Evolutionary conservation across 2,888 invertebrate genomes (phyloP), one percentile per base, ranked within the genome.

Genomic region (Caenorhabditis sp.): DNA sequence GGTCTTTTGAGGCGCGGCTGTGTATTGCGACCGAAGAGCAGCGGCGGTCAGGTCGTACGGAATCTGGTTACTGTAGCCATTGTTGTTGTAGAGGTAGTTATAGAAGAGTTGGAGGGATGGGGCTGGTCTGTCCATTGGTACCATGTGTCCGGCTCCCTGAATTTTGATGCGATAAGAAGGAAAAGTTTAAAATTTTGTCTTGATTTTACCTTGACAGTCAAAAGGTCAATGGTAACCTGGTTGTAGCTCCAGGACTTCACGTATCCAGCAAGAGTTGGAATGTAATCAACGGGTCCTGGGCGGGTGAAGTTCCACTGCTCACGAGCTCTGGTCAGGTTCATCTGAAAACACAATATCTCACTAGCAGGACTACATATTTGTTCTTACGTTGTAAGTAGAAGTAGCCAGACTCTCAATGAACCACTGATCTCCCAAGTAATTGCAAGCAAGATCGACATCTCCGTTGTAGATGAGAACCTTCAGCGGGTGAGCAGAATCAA

Each of bases 351-450:
- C 11, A 4, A 52, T 35, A 9, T 35, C 9, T 35, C 9, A 3
- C 13, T 9, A 35, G 35, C 9, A 35, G 35, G 2, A 30, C 11
- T 2, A 35, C 9, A 35, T n/a, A n/a, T n/a, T n/a, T n/a, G n/a
- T n/a, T n/a, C 30, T 37, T 15, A 50, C 52, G 11, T 37, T n/a
- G 30, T 70, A 59, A 7, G 55, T 9, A 17, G 20, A n/a, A 7
- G 24, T 66, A 1, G 77, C 75, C 26, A 86, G 63, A 24, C 45
- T 66, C 43, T 84, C 82, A 24, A 85, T 78, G 46, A 87, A 87
- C 85, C 85, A 85, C 59, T 85, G 84, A 37, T 85, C 86, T 50
- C 87, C 87, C 52, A 85, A 58, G 56, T 81, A 86, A 48, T 87
- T 82, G 63, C 85, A 85, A 17, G 85, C 85, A 59, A 85, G 76